Percentiles rank a stretch among this genome's conserved stretches.
phyloP scores from a whole-genome alignment of 2,888 invertebrate species.

The Pammene aurita region DNA sequence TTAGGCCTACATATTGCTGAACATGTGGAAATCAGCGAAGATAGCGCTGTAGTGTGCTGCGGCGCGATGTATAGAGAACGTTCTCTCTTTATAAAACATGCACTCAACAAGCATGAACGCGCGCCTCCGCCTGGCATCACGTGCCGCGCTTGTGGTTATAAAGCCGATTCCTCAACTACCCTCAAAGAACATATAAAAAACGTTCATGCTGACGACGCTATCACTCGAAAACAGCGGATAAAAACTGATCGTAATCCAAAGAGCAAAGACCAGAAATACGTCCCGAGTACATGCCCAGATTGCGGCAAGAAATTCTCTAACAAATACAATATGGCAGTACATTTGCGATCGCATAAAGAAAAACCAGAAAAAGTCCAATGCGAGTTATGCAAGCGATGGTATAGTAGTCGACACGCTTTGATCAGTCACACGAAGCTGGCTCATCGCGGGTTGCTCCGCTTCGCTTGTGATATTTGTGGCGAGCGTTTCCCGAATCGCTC shows the following conservation, averaged over 20 bases:
- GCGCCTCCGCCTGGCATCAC: background rate
- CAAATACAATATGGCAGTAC: slow-evolving; percentile 76
- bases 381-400: slow-evolving; percentile 59
- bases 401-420: slow-evolving; percentile 61
- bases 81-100: slow-evolving; percentile 57
- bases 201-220: slow-evolving; percentile 55
- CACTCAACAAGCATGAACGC: slow-evolving; percentile 56
- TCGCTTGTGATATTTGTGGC: slow-evolving; percentile 59
- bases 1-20: slow-evolving; percentile 62
- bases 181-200: slow-evolving; percentile 48
- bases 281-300: slow-evolving; percentile 73
- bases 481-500: slow-evolving; percentile 57
- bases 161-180: slow-evolving; percentile 16
- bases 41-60: slow-evolving; percentile 59
- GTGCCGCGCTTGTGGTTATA: slow-evolving; percentile 14
- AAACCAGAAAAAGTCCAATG: slow-evolving; percentile 55
- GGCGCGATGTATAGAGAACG: slow-evolving; percentile 50
- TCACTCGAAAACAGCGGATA: slow-evolving; percentile 46
- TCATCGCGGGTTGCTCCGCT: slow-evolving; percentile 61
- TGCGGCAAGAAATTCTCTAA: slow-evolving; percentile 78
- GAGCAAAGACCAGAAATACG: slow-evolving; percentile 59
- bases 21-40: slow-evolving; percentile 57
- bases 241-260: slow-evolving; percentile 39
- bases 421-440: slow-evolving; percentile 59
- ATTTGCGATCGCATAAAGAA: slow-evolving; percentile 69